phyloP scores from a whole-genome alignment of 2,797 vertebrate species.

The Paedocypris micromegethes region DNA sequence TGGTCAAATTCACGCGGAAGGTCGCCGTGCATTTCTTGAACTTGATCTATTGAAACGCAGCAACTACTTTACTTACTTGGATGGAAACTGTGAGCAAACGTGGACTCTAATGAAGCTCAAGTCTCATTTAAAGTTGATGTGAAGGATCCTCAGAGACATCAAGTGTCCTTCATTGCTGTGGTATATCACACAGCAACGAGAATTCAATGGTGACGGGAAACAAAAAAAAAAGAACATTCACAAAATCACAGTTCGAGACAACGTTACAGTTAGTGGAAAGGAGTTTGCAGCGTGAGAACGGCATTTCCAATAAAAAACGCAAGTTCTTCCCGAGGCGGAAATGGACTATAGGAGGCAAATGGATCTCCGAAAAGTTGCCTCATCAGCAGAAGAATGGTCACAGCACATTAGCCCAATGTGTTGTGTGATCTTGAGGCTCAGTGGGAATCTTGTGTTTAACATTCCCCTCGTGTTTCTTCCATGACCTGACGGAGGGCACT shows the following conservation, averaged over 20 bases:
- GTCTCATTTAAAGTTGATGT: not conserved
- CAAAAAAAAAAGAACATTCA: not conserved
- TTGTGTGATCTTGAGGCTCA: conserved; percentile 32
- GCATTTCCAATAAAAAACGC: not conserved
- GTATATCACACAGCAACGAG: too few species aligned
- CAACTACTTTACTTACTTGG: not conserved
- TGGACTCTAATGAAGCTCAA: not conserved
- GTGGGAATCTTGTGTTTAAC: conserved; percentile 42
- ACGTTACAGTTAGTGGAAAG: not conserved
- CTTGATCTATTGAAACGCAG: not conserved
- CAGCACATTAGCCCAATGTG: conserved; percentile 31
- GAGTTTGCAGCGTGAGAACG: too few species aligned
- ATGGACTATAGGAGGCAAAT: conserved; percentile 11
- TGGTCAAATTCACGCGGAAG: conserved; percentile 4
- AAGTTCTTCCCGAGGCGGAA: not conserved
- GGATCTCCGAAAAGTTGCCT: conserved; percentile 25
- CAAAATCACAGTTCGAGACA: not conserved
- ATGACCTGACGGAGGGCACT: conserved; percentile 39
- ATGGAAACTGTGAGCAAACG: not conserved
- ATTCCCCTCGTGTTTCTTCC: conserved; percentile 43
- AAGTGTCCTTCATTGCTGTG: not conserved
- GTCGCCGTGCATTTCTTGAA: conserved; percentile 4
- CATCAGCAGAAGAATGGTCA: conserved; percentile 31
- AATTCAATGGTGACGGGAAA: too few species aligned
- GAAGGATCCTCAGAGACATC: not conserved